A percentile compares a stretch with the other conserved stretches of the same genome.
Conservation (phyloP, 2,888 invertebrate genomes). For the Spilosoma lubricipeda region DNA sequence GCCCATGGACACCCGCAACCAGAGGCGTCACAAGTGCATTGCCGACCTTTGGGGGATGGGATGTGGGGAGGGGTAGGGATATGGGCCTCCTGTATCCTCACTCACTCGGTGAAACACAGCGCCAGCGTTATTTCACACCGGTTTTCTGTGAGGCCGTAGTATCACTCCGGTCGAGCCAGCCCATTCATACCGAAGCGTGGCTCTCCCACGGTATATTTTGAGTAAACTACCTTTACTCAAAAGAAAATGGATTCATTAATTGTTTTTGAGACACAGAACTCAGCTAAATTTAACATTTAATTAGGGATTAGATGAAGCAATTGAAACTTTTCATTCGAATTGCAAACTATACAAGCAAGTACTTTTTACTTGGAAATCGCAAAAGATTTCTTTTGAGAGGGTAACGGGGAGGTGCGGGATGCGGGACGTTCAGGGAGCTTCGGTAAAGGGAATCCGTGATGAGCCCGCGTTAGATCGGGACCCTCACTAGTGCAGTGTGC, state of each 20-base stretch:
- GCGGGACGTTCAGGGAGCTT: slow-evolving; percentile 22
- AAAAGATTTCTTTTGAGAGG: slow-evolving; percentile 55
- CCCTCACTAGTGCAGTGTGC: slow-evolving; percentile 32
- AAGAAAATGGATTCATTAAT: neutral
- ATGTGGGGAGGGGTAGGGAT: too few relatives aligned
- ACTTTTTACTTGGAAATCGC: slow-evolving; percentile 51
- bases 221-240: too few relatives aligned
- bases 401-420: slow-evolving; percentile 27
- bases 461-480: slow-evolving; percentile 56
- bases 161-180: too few relatives aligned
- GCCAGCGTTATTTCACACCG: too few relatives aligned
- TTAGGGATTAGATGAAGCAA: slow-evolving; percentile 1
- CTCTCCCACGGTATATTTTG: too few relatives aligned
- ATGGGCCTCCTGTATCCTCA: too few relatives aligned
- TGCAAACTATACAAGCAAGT: slow-evolving; percentile 4
- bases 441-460: slow-evolving; percentile 74
- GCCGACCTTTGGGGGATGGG: too few relatives aligned
- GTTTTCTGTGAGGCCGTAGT: too few relatives aligned
- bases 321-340: slow-evolving; percentile 11
- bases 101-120: too few relatives aligned
- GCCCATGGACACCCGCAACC: too few relatives aligned
- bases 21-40: too few relatives aligned
- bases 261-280: neutral
- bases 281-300: neutral
- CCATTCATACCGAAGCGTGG: too few relatives aligned